These are phyloP conservation scores for Acanthis flammea DNA, from an alignment of 2,797 vertebrate genomes.

Conservation along the genomic window DNA sequence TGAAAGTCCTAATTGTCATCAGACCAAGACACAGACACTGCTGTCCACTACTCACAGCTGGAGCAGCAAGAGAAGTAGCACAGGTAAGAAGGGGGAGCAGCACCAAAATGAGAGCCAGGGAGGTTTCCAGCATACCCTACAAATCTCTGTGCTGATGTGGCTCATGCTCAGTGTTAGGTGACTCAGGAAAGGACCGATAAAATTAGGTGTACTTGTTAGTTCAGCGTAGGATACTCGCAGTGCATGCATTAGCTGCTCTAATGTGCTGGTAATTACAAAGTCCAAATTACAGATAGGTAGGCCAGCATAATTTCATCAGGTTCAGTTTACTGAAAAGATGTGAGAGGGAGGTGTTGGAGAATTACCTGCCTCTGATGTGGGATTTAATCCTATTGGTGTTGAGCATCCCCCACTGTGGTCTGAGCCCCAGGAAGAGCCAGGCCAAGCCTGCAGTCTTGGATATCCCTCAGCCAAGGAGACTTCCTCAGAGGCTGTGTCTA, in stretches of 20 bases:
- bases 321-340: not conserved
- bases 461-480: not conserved
- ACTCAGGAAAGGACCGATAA: not conserved
- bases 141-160: accelerated
- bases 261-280: not conserved
- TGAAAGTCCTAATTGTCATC: not conserved
- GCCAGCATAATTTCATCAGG: not conserved
- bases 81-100: not conserved
- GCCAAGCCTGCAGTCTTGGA: not conserved
- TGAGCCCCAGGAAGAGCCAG: not conserved
- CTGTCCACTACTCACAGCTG: not conserved
- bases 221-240: not conserved
- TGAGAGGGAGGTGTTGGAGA: not conserved
- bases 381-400: accelerated
- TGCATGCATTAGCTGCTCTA: not conserved
- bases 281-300: not conserved
- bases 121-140: not conserved
- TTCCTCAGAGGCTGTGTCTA: not conserved
- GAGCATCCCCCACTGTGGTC: accelerated
- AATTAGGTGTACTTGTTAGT: not conserved
- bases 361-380: not conserved
- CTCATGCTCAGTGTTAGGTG: not conserved
- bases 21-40: not conserved
- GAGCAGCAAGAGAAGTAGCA: not conserved
- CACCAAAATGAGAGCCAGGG: not conserved